phyloP scores from a whole-genome alignment of 2,113 vertebrate species.

The Sphaerodactylus townsendi region DNA sequence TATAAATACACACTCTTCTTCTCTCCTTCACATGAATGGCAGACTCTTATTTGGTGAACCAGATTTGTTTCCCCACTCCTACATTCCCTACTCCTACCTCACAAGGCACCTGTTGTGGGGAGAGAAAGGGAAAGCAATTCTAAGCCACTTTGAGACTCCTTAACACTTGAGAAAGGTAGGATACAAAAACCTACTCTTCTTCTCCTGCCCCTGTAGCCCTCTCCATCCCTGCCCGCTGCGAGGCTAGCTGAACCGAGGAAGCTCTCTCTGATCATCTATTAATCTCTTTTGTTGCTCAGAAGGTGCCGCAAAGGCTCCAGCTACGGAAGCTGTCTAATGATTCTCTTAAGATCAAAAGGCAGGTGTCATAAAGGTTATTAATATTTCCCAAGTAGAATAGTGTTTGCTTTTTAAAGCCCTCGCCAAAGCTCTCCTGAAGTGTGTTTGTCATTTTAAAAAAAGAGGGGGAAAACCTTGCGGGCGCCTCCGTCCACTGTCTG shows the following conservation, averaged over 20 bases:
- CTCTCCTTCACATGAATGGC: too few relatives aligned
- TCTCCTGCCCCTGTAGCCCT: neutral
- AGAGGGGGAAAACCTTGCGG: neutral
- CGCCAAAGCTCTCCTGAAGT: conserved; percentile 51
- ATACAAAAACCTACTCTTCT: too few relatives aligned
- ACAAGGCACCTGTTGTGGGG: too few relatives aligned
- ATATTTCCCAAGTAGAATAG: conserved; percentile 49
- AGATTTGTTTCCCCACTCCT: too few relatives aligned
- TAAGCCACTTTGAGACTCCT: too few relatives aligned
- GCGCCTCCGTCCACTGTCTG: conserved; percentile 28
- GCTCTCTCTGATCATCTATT: conserved; percentile 16
- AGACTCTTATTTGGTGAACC: too few relatives aligned
- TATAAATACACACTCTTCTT: too few relatives aligned
- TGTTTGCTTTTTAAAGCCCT: conserved; percentile 61
- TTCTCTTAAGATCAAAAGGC: conserved; percentile 54
- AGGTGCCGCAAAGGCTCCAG: conserved; percentile 1
- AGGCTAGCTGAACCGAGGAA: neutral
- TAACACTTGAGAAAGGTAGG: too few relatives aligned
- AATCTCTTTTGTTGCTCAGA: conserved; percentile 40
- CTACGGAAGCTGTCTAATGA: conserved; percentile 25
- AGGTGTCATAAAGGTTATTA: conserved; percentile 59
- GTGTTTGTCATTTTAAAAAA: conserved; percentile 25
- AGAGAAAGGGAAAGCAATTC: too few relatives aligned
- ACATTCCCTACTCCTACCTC: too few relatives aligned
- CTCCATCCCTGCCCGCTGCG: neutral